A percentile compares a stretch with the other conserved stretches of the same genome.
phyloP scores from a whole-genome alignment of 2,113 vertebrate genomes.

The western clawed frog (Xenopus tropicalis) region UCB_Xtro_10.0 CM004449.2:82812001-82812500 shows the following conservation, averaged over 20 bases:
- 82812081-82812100: slow-evolving; percentile 33
- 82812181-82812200: slow-evolving; percentile 31
- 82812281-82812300: no score
- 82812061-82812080: slow-evolving; percentile 26
- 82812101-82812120: slow-evolving; percentile 32
- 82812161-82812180: slow-evolving; percentile 33
- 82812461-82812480: no score
- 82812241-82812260: slow-evolving; percentile 5
- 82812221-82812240: slow-evolving; percentile 17
- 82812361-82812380: no score
- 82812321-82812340: no score
- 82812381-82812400: no score
- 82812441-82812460: no score
- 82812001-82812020: slow-evolving; percentile 17
- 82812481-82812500: no score
- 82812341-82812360: no score
- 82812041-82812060: slow-evolving; percentile 27
- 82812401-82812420: no score
- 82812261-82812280: no score
- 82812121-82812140: slow-evolving; percentile 37
- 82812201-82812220: slow-evolving; percentile 15
- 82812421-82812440: no score
- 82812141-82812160: slow-evolving; percentile 29
- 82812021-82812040: slow-evolving; percentile 12
- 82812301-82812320: no score